Evolutionary conservation across 2,888 invertebrate species (phyloP).

Genomic region (Gymnoscelis rufifasciata): DNA sequence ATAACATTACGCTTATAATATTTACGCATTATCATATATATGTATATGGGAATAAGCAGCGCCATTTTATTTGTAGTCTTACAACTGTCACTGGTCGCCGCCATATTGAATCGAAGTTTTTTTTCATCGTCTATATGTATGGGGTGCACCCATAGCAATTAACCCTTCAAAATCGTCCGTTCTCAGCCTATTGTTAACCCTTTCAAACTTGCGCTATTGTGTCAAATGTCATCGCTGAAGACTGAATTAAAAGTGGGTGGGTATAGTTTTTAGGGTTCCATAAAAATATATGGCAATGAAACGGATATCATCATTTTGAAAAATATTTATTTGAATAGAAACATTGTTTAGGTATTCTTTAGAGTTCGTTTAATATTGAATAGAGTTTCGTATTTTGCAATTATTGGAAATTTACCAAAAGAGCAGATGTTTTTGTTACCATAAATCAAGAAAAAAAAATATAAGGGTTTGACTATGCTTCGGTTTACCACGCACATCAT

Average conservation of each 20-base stretch:
- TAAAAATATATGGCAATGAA: neutral
- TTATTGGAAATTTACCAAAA: no score
- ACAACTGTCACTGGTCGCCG: slow-evolving; percentile 27
- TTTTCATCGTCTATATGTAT: slow-evolving; percentile 42
- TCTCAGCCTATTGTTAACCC: slow-evolving; percentile 70
- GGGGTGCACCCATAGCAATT: slow-evolving; percentile 63
- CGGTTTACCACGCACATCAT: no score
- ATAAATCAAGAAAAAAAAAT: no score
- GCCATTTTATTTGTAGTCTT: slow-evolving; percentile 11
- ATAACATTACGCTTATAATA: no score
- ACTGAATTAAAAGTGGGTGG: slow-evolving; percentile 73
- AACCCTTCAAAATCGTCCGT: slow-evolving; percentile 63
- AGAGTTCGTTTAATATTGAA: no score
- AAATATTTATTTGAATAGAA: no score
- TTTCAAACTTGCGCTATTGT: slow-evolving; percentile 62
- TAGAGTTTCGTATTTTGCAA: no score
- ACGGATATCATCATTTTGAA: neutral
- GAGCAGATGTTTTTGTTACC: no score
- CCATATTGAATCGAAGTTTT: slow-evolving; percentile 35
- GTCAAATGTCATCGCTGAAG: slow-evolving; percentile 71
- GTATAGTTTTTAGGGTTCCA: slow-evolving; percentile 48
- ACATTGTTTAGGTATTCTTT: no score
- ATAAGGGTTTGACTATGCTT: no score
- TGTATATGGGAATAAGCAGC: no score
- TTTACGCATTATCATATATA: no score